Evolutionary conservation across 2,113 vertebrate species (phyloP).

Genomic region (Podarcis raffonei): DNA sequence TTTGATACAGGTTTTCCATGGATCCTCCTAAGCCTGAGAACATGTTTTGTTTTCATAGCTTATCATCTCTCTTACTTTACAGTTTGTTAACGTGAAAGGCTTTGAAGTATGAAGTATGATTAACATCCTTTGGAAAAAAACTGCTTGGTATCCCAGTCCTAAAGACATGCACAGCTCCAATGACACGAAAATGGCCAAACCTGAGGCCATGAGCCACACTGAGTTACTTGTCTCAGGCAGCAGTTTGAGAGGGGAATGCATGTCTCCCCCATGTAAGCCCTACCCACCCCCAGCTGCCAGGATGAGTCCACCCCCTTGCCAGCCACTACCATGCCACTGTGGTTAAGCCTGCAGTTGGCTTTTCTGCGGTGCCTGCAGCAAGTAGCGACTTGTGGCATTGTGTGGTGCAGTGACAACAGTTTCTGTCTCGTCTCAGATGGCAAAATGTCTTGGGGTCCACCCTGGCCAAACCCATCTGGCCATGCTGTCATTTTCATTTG

Average conservation of each 20-base stretch:
- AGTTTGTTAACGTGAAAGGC: constrained; percentile 18
- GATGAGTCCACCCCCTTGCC: too few relatives aligned
- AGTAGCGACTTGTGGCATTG: neutral
- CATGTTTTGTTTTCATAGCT: constrained; percentile 29
- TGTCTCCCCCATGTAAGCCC: too few relatives aligned
- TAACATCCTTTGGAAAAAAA: neutral
- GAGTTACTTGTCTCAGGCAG: too few relatives aligned
- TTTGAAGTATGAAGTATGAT: constrained; percentile 31
- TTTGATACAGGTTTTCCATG: constrained; percentile 35
- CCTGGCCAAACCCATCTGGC: neutral
- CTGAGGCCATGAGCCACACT: neutral
- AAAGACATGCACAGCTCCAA: neutral
- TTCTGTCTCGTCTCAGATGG: neutral
- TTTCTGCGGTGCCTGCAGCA: neutral
- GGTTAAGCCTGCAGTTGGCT: neutral
- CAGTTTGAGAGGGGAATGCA: too few relatives aligned
- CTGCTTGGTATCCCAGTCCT: neutral
- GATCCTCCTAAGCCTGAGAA: constrained; percentile 15
- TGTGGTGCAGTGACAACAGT: neutral
- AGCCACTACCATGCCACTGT: too few relatives aligned
- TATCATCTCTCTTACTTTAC: constrained; percentile 1
- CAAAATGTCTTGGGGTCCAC: neutral
- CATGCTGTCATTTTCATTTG: neutral
- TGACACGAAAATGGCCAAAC: neutral
- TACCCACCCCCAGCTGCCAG: too few relatives aligned